These are phyloP conservation scores for Sapayoa aenigma DNA, from an alignment of 2,113 vertebrate genomes.

Conservation along the genomic window DNA sequence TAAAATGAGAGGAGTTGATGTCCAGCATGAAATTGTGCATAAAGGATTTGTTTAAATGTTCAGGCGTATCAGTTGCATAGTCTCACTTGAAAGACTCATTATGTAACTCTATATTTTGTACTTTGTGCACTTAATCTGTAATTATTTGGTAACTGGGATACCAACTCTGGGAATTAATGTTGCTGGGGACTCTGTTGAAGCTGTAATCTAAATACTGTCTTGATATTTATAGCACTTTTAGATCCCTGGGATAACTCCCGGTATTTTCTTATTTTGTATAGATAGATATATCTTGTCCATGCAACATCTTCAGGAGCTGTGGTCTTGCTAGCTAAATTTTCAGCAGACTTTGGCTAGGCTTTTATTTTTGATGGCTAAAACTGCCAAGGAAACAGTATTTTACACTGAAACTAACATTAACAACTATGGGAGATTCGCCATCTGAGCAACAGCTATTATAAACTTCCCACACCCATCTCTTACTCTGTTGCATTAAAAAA, in stretches of 20 bases:
- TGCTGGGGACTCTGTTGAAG: constrained; percentile 3
- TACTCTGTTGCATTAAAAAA: not conserved
- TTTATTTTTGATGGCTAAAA: not conserved
- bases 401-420: not conserved
- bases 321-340: not conserved
- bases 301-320: not conserved
- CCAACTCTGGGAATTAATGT: constrained; percentile 37
- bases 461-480: not conserved
- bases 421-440: not conserved
- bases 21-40: not conserved
- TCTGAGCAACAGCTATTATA: not conserved
- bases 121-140: constrained; percentile 23
- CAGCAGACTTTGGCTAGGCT: not conserved
- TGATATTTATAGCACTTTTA: constrained; percentile 41
- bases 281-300: not conserved
- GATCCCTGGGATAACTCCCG: not conserved
- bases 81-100: not conserved
- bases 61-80: not conserved
- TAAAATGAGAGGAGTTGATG: not conserved
- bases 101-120: constrained; percentile 17
- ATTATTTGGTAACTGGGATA: constrained; percentile 56
- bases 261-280: not conserved
- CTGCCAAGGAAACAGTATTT: not conserved
- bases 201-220: constrained; percentile 41
- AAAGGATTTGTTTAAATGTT: not conserved